phyloP scores from a whole-genome alignment of 1,140 invertebrate genomes.

The Melanaphis sacchari region DNA sequence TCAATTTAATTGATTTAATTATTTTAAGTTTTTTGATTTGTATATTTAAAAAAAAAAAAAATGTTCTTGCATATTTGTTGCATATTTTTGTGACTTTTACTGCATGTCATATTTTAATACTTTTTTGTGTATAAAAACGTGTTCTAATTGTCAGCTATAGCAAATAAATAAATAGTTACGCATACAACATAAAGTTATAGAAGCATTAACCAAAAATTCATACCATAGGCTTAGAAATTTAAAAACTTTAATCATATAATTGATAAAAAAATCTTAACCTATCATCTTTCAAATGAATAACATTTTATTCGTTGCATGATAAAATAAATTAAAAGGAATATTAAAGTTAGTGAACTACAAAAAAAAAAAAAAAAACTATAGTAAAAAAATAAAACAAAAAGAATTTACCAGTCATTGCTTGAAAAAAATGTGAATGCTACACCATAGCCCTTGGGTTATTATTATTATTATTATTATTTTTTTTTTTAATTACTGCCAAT shows the following conservation, averaged over 20 bases:
- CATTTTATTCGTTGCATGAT: neutral
- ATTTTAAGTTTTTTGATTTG: too few species aligned
- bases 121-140: too few species aligned
- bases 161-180: neutral
- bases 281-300: neutral
- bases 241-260: neutral
- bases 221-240: neutral
- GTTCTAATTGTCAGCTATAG: too few species aligned
- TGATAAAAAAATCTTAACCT: neutral
- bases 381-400: conserved; percentile 33
- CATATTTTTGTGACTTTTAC: too few species aligned
- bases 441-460: neutral
- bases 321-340: conserved; percentile 21
- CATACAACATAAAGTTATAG: neutral
- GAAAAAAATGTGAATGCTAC: conserved; percentile 41
- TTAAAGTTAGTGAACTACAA: neutral
- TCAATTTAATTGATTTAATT: too few species aligned
- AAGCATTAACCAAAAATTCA: neutral
- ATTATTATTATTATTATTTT: neutral
- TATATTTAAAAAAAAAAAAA: too few species aligned
- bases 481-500: conserved; percentile 49
- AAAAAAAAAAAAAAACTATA: neutral
- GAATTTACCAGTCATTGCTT: neutral
- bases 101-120: too few species aligned
- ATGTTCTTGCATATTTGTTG: too few species aligned